Evolutionary conservation across 2,888 invertebrate genomes (phyloP), one percentile per base, ranked within the genome.

Genomic region (Leucoma salicis): DNA sequence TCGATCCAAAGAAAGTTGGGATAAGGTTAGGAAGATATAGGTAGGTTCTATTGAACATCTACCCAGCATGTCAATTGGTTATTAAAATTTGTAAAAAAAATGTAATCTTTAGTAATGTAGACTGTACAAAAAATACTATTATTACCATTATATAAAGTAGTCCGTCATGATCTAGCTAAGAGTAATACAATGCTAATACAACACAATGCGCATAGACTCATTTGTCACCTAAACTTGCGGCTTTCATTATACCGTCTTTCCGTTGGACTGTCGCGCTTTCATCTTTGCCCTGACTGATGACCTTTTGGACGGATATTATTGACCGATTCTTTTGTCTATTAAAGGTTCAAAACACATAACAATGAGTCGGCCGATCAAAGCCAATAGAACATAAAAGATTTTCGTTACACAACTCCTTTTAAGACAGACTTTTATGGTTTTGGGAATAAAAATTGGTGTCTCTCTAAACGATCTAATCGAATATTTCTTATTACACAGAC

Each of bases 261-360:
- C 66, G 74, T 67, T 53, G 57, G 53, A 57, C 70, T 73, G 39
- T 21, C 18, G 18, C 39, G 50, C 58, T 82, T 82, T 84, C 82
- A 82, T 84, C 77, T 78, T 66, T 53, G 39, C 64, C 57, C 77
- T 86, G 86, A 87, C 75, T 84, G 85, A 86, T 86, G 85, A 79
- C 76, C 78, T 72, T 78, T 78, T 71, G 82, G 81, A 79, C 82
- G 7, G 18, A 18, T n/a, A 85, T 82, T 79, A 83, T 80, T 76
- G 73, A 57, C 71, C 71, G 71, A 75, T 71, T 72, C 73, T 73
- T 77, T 81, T 82, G 83, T 82, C 59, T 73, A 77, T 70, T 47
- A 64, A 78, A 78, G 74, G 75, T 73, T 77, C 72, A 70, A 58
- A 66, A 62, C 45, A 40, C 51, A 46, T 60, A 70, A 85, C 82